A percentile compares a stretch with the other conserved stretches of the same genome.
These are phyloP conservation scores for Aegypius monachus DNA, from an alignment of 2,113 vertebrate species.

Conservation along the genomic window DNA sequence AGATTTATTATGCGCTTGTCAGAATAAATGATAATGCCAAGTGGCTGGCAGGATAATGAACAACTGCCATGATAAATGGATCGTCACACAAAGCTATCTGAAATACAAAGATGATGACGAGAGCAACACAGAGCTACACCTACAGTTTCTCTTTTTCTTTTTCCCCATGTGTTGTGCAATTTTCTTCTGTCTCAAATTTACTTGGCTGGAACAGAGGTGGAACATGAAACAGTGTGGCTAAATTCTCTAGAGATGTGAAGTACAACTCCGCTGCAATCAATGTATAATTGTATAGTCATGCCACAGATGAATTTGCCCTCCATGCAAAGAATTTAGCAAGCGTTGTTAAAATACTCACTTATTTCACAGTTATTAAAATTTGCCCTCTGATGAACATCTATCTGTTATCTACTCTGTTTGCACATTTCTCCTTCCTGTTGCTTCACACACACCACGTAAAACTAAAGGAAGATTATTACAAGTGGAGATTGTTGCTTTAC, in stretches of 20 bases:
- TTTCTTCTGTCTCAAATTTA: background rate
- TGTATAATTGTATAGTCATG: background rate
- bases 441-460: background rate
- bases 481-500: background rate
- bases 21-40: slow-evolving; percentile 58
- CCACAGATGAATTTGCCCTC: background rate
- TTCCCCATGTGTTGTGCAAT: background rate
- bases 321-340: background rate
- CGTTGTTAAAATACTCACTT: background rate
- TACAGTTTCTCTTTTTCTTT: background rate
- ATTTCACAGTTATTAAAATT: background rate
- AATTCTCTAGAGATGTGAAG: background rate
- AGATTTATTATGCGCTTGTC: slow-evolving; percentile 42
- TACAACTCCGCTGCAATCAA: background rate
- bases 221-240: background rate
- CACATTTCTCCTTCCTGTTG: background rate
- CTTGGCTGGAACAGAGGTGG: background rate
- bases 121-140: slow-evolving; percentile 18
- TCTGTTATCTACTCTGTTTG: background rate
- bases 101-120: slow-evolving; percentile 15
- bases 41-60: slow-evolving; percentile 55
- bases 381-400: background rate
- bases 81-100: slow-evolving; percentile 23
- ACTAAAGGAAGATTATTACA: background rate
- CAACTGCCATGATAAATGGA: slow-evolving; percentile 49